Base-by-base conservation (phyloP, 2,888 invertebrate genomes). In the Nemotelus nigrinus region DNA sequence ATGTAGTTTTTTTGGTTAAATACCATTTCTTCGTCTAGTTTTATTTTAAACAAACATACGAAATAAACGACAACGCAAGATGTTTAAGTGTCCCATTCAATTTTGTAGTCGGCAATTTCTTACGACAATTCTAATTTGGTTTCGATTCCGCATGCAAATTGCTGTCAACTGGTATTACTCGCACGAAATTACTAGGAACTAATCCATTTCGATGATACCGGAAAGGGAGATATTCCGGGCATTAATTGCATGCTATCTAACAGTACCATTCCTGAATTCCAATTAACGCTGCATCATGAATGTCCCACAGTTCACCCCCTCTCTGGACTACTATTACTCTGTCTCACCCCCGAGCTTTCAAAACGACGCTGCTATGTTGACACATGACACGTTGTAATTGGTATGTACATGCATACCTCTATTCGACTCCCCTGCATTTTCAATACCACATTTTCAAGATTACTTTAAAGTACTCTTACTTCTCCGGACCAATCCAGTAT, bases 331-430 rank as follows among this genome's bases (percentile, higher is more conserved):
- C n/a, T 5, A 10, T 47, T 3, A 45, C n/a, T 25, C 25, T 25
- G 25, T 2, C 48, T 2, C 48, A 48, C 48, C 5, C 67, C 48
- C 2, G 45, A 25, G 7, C 5, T 45, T 48, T 47, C 48, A 47
- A 67, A 67, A 67, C 25, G 71, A 39, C 58, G 58, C 47, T 44
- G 71, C 71, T 58, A 43, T 58, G 71, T 58, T 72, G 71, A 72
- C 71, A 72, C 71, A 72, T 72, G 71, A 72, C 71, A 72, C 71
- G 71, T 57, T 72, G 71, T 72, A 72, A 72, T 72, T 72, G 71
- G 44, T 67, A 48, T 47, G 48, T 48, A 67, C 48, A 44, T 25
- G 47, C 67, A 50, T 67, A 48, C 25, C 25, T 25, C 57, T 10
- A 5, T 64, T 44, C 43, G 7, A 72, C 67, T 48, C 47, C 57